phyloP scores from a whole-genome alignment of 2,888 invertebrate species.

The Blastobasis adustella region DNA sequence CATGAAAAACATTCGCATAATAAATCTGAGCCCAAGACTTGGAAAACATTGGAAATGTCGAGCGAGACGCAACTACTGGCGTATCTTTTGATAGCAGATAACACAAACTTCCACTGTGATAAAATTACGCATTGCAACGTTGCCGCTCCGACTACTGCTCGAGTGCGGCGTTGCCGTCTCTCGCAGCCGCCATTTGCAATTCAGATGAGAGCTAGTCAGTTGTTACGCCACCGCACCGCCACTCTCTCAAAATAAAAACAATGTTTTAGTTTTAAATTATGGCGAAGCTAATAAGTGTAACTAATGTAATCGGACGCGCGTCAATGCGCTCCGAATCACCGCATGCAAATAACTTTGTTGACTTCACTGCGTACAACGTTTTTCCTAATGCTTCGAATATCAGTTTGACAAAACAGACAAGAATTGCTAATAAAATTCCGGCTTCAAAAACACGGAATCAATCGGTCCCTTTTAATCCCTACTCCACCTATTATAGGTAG shows the following conservation, averaged over 20 bases:
- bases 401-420: no score
- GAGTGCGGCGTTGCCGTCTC: conserved; percentile 44
- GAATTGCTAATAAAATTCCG: no score
- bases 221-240: conserved; percentile 40
- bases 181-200: conserved; percentile 59
- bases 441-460: no score
- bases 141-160: conserved; percentile 33
- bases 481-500: no score
- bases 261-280: conserved; percentile 42
- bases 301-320: conserved; percentile 27
- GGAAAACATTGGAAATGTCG: conserved; percentile 1
- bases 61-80: conserved; percentile 19
- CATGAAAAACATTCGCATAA: conserved; percentile 16
- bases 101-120: conserved; percentile 40
- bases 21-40: conserved; percentile 12
- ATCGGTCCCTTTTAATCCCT: no score
- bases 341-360: conserved; percentile 1
- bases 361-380: not conserved
- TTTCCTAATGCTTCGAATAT: no score
- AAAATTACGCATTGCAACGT: conserved; percentile 59
- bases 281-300: conserved; percentile 29
- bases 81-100: conserved; percentile 44
- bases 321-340: conserved; percentile 23
- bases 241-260: conserved; percentile 65
- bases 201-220: conserved; percentile 45